Percentiles rank a stretch among this genome's conserved stretches.
Evolutionary conservation across 2,113 vertebrate species (phyloP).

Genomic region (Gracilinanus agilis): DNA sequence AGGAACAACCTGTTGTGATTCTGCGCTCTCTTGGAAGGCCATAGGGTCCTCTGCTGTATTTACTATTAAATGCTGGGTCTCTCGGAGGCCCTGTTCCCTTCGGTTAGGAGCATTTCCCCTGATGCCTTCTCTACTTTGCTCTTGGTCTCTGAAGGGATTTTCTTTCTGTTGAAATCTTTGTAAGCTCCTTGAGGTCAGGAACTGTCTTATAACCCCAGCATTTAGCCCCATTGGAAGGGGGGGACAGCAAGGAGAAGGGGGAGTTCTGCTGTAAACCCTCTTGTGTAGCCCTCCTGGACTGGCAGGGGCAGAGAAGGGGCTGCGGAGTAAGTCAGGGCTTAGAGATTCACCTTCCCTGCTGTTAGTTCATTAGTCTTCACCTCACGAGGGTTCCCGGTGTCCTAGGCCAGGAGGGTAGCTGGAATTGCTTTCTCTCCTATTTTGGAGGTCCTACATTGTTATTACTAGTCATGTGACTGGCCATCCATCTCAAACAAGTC

Average conservation of each 20-base stretch:
- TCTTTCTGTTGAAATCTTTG: not conserved
- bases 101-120: not conserved
- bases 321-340: not conserved
- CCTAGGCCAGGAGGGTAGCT: not conserved
- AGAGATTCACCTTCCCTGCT: not conserved
- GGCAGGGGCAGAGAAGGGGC: not conserved
- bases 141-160: not conserved
- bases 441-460: not conserved
- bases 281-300: not conserved
- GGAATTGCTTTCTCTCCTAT: not conserved
- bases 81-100: not conserved
- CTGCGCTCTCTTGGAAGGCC: not conserved
- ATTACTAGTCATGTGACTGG: not conserved
- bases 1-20: not conserved
- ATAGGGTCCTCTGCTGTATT: not conserved
- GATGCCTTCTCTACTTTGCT: not conserved
- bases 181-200: not conserved
- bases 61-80: not conserved
- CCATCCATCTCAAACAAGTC: not conserved
- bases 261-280: not conserved
- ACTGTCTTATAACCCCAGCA: not conserved
- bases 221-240: not conserved
- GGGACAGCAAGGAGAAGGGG: not conserved
- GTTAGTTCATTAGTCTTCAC: not conserved
- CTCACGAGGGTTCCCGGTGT: not conserved